phyloP scores from a whole-genome alignment of 2,888 invertebrate species.

The Drosophila robusta region DNA sequence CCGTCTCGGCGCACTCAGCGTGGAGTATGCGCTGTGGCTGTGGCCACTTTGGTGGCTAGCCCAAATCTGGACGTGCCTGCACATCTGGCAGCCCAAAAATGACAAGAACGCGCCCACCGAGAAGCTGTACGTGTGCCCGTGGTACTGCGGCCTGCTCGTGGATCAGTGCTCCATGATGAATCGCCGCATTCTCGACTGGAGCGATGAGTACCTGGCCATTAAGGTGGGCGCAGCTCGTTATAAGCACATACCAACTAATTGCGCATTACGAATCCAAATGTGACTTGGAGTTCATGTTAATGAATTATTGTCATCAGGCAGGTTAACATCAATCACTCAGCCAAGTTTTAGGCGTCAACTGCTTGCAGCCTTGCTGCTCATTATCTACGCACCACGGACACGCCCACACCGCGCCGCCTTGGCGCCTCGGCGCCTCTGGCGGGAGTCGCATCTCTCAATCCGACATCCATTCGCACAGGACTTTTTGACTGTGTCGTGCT shows the following conservation, averaged over 20 bases:
- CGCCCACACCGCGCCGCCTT: not conserved
- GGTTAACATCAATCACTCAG: slow-evolving; percentile 62
- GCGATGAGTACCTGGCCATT: slow-evolving; percentile 85
- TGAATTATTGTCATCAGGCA: slow-evolving; percentile 72
- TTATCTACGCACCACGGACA: not conserved
- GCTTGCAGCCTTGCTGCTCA: slow-evolving; percentile 16
- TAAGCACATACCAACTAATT: slow-evolving; percentile 17
- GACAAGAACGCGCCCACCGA: slow-evolving; percentile 94
- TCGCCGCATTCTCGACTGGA: slow-evolving; percentile 89
- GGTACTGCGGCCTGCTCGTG: slow-evolving; percentile 92
- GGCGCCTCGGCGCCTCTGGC: too few species aligned
- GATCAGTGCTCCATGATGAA: slow-evolving; percentile 95
- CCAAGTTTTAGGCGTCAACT: slow-evolving; percentile 35
- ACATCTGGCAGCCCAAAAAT: slow-evolving; percentile 93
- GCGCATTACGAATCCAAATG: slow-evolving; percentile 12
- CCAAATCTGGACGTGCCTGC: slow-evolving; percentile 94
- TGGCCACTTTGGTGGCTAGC: slow-evolving; percentile 93
- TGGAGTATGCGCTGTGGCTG: slow-evolving; percentile 89
- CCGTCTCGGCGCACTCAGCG: slow-evolving; percentile 86
- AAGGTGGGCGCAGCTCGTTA: slow-evolving; percentile 82
- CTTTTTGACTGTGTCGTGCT: slow-evolving; percentile 46
- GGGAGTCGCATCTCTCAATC: not conserved
- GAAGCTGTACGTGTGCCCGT: slow-evolving; percentile 92
- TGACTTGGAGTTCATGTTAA: slow-evolving; percentile 46
- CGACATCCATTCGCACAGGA: slow-evolving; percentile 22